These are phyloP conservation scores for Smutsia temminckii DNA, from an alignment of 2,797 vertebrate species.

Conservation along the genomic window DNA sequence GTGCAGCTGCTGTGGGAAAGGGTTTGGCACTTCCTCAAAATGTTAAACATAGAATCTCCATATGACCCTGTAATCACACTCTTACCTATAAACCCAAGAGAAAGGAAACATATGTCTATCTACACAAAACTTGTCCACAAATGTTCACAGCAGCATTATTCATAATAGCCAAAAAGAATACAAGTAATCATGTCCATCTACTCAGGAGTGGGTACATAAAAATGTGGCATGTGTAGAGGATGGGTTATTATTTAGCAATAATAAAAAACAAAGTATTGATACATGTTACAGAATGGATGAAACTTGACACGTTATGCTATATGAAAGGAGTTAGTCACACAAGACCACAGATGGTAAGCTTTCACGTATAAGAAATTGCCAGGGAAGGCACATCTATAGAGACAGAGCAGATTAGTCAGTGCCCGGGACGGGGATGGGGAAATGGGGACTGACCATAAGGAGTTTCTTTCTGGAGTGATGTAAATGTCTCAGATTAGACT, in stretches of 20 bases:
- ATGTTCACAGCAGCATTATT: not conserved
- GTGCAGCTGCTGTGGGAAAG: not conserved
- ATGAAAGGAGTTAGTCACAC: not conserved
- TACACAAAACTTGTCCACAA: not conserved
- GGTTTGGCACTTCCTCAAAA: not conserved
- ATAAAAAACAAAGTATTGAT: not conserved
- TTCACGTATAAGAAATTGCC: not conserved
- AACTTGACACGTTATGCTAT: fast-evolving
- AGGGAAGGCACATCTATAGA: no score
- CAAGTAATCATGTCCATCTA: no score
- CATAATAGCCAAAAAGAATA: not conserved
- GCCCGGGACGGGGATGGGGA: no score
- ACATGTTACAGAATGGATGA: fast-evolving
- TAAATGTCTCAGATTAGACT: not conserved
- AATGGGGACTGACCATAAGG: fast-evolving
- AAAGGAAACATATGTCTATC: not conserved
- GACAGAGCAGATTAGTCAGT: fast-evolving
- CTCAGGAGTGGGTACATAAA: not conserved
- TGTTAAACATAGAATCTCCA: not conserved
- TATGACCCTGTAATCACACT: no score
- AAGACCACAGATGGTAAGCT: fast-evolving
- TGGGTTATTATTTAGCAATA: not conserved
- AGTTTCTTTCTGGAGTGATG: not conserved
- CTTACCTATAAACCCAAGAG: not conserved
- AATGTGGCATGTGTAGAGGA: fast-evolving